Evolutionary conservation across 2,888 invertebrate species (phyloP), one percentile per base, ranked within the genome.

Genomic region (Coleophora deauratella): DNA sequence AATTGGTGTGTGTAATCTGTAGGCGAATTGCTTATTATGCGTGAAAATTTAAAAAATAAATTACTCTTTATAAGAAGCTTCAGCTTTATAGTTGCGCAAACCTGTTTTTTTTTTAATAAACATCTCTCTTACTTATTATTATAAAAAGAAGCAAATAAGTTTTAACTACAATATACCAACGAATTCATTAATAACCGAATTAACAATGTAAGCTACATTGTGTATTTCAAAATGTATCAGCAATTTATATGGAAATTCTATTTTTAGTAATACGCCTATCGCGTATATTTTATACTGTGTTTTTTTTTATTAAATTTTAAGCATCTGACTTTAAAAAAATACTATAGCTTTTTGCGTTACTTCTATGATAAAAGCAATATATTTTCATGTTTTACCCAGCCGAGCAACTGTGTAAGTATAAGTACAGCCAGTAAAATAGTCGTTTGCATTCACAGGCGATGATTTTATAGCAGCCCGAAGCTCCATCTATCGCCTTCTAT

Each of bases 381-480:
- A 4, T 4, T 4, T 21, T 21, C 6, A 21, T 11, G 27, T 8
- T 27, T 21, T 10, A 15, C 4, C 7, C n/a, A 45, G 46, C 50
- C 35, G 43, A 56, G 62, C 63, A 41, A 21, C 6, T 21, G 6
- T 6, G n/a, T n/a, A n/a, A n/a, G n/a, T n/a, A n/a, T n/a, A n/a
- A 21, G 21, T 47, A 58, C 63, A 78, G 76, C 73, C 68, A 69
- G 60, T 49, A 41, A 36, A 45, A 45, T 51, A 47, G 46, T 54
- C 50, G 54, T 54, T 59, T 62, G 63, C 66, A 57, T 50, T 67
- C 66, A 62, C 72, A 70, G 68, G 66, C 65, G 52, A 61, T 66
- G 55, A 55, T 54, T 65, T 47, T 46, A 45, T 42, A 41, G 55
- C 66, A 71, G 72, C 71, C 60, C 61, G 64, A 79, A 81, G 79